Evolutionary conservation across 1,140 invertebrate genomes (phyloP).

Genomic region (Ylistrum balloti): DNA sequence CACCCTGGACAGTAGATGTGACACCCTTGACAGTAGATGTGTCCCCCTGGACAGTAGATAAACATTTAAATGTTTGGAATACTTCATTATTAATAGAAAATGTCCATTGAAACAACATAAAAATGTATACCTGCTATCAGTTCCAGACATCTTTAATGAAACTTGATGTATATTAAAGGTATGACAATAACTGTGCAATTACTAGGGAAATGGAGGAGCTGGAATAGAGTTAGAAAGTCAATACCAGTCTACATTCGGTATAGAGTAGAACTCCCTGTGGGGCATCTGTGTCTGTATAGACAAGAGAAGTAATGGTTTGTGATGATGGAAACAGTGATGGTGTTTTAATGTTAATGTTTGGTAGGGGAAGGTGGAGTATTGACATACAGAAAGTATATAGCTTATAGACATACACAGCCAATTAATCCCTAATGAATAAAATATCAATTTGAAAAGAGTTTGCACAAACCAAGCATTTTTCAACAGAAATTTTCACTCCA

Average conservation of each 20-base stretch:
- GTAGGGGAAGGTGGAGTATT: not conserved
- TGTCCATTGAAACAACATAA: not conserved
- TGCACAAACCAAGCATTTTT: not conserved
- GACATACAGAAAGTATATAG: not conserved
- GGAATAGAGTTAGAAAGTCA: not conserved
- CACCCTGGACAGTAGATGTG: too few relatives aligned
- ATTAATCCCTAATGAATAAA: not conserved
- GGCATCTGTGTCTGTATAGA: not conserved
- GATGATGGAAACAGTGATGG: not conserved
- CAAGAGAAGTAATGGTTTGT: not conserved
- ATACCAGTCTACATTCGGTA: not conserved
- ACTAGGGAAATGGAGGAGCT: not conserved
- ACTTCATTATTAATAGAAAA: not conserved
- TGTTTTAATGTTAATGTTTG: constrained; percentile 13
- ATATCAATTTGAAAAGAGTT: not conserved
- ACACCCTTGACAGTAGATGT: too few relatives aligned
- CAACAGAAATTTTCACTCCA: not conserved
- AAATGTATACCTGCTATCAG: not conserved
- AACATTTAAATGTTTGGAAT: not conserved
- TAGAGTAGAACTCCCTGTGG: not conserved
- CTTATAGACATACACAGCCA: not conserved
- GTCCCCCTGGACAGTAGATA: not conserved
- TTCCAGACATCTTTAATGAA: not conserved
- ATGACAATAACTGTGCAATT: not conserved
- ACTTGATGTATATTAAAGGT: not conserved